Evolutionary conservation across 2,888 invertebrate species (phyloP).

Genomic region (Gryllus longicercus): DNA sequence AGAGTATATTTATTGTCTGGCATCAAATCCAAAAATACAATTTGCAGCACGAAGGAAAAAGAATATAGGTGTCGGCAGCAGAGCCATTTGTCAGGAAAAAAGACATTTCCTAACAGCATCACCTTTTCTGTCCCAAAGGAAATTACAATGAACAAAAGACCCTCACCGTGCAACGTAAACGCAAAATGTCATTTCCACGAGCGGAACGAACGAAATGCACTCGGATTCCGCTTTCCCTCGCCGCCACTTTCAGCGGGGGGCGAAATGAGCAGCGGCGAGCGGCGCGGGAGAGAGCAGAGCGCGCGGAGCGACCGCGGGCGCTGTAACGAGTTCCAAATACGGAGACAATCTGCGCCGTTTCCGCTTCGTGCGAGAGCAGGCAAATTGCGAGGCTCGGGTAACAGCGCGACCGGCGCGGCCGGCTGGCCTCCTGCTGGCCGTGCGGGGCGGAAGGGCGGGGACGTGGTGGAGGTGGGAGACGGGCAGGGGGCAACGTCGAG

Average conservation of each 20-base stretch:
- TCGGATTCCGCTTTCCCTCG: background rate
- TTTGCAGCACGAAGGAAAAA: too few relatives aligned
- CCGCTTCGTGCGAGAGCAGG: too few relatives aligned
- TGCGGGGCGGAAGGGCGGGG: too few relatives aligned
- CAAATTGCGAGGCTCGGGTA: too few relatives aligned
- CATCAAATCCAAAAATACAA: too few relatives aligned
- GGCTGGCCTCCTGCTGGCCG: too few relatives aligned
- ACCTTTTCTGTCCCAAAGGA: background rate
- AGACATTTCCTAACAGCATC: background rate
- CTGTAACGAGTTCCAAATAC: conserved; percentile 1
- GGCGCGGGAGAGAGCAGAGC: background rate
- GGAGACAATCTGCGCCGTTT: background rate
- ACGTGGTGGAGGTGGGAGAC: too few relatives aligned
- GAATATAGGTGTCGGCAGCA: too few relatives aligned
- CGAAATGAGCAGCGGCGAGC: background rate
- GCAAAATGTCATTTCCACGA: background rate
- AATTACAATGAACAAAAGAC: conserved; percentile 17
- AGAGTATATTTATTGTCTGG: too few relatives aligned
- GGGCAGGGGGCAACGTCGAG: too few relatives aligned
- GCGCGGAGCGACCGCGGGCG: background rate
- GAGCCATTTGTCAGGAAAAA: background rate
- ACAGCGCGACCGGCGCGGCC: too few relatives aligned
- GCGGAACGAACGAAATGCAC: background rate
- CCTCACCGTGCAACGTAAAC: background rate
- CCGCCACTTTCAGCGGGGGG: background rate